Evolutionary conservation across 2,888 invertebrate genomes (phyloP), one percentile per base, ranked within the genome.

Genomic region (Timema cristinae): DNA sequence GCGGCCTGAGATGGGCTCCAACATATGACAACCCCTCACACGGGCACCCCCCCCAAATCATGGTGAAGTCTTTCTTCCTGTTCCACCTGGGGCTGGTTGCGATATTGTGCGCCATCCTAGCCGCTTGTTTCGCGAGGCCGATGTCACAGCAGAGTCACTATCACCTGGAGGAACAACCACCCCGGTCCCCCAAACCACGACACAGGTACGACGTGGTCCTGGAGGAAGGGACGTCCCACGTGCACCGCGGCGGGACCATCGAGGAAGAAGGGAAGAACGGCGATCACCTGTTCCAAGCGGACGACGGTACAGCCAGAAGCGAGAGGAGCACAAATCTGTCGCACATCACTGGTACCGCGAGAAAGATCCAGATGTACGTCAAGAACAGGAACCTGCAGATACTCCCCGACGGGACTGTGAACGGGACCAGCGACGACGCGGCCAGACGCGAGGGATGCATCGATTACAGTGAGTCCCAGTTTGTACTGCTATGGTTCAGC

Each of bases 281-380:
- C n/a, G 11, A n/a, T 54, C 11, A 66, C n/a, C 51, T 52, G 32
- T 75, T 74, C 69, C 73, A 72, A 72, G 75, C 74, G 67, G 78
- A 76, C 74, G 78, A 78, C 77, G 76, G 76, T 72, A 72, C 83
- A 73, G 81, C 86, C 83, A 87, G 90, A 81, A 89, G 89, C 82
- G 89, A 92, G 84, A 89, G 93, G 81, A 91, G 91, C 80, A 91
- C 92, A 79, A 91, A 91, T 85, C 86, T 92, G 81, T 91, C 91
- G 80, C 91, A 91, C 84, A 89, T 92, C 81, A 90, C 91, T 78
- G 92, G 92, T 82, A 89, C 91, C 74, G 88, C 89, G 76, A 87
- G 92, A 79, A 92, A 91, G 81, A 92, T 93, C 80, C 91, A 91
- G 85, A 88, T 94, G 87, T 92, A 90, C 86, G 90, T 94, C 84